Conservation (phyloP, 2,888 invertebrate genomes). For the Drosophila mimica region DNA sequence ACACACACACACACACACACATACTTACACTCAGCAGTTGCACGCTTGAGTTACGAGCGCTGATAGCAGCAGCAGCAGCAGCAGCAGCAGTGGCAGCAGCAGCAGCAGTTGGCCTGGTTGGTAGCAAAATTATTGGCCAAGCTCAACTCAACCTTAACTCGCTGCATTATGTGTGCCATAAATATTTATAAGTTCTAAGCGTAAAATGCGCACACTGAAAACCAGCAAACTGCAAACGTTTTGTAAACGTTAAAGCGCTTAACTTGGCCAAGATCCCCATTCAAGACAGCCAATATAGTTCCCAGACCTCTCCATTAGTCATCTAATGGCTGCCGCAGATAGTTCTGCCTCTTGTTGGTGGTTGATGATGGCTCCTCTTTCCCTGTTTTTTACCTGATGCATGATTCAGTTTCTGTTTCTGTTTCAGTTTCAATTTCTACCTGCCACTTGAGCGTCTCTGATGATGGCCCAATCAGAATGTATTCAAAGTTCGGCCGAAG, state of each 20-base stretch:
- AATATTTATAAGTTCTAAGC: slow-evolving; percentile 79
- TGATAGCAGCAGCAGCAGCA: slow-evolving; percentile 45
- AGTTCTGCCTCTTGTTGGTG: slow-evolving; percentile 22
- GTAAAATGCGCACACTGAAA: slow-evolving; percentile 60
- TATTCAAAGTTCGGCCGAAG: slow-evolving; percentile 36
- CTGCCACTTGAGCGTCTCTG: slow-evolving; percentile 19
- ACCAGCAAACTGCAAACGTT: slow-evolving; percentile 54
- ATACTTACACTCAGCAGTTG: slow-evolving; percentile 27
- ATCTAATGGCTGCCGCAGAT: slow-evolving; percentile 58
- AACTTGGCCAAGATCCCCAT: slow-evolving; percentile 39
- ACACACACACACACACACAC: slow-evolving; percentile 47
- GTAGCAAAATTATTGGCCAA: slow-evolving; percentile 70
- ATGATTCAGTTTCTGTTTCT: slow-evolving; percentile 49
- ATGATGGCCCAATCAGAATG: slow-evolving; percentile 46
- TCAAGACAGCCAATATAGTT: slow-evolving; percentile 15
- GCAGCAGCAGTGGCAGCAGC: too few relatives aligned
- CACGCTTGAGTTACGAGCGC: slow-evolving; percentile 47
- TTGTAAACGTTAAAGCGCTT: slow-evolving; percentile 64
- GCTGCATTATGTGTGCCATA: slow-evolving; percentile 77
- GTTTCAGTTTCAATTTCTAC: slow-evolving; percentile 36
- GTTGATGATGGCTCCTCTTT: not conserved
- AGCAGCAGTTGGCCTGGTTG: slow-evolving; percentile 16
- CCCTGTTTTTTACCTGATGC: slow-evolving; percentile 40
- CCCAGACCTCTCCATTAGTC: slow-evolving; percentile 60
- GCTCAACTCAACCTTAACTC: slow-evolving; percentile 67